Evolutionary conservation across 2,113 vertebrate species (phyloP).

Genomic region (Rhynchomys soricoides): DNA sequence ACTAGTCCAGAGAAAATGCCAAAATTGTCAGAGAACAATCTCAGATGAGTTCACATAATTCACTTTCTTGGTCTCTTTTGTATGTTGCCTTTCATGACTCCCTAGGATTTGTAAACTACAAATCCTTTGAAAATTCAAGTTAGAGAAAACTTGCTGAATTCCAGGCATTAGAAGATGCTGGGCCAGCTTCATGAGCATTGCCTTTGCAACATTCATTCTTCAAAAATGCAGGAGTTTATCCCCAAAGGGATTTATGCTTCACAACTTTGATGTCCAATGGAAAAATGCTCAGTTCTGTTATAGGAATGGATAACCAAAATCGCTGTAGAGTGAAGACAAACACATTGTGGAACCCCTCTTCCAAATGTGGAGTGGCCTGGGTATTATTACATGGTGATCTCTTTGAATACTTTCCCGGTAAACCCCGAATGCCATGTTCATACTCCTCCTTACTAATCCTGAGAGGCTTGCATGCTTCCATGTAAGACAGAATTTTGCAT

Average conservation of each 20-base stretch:
- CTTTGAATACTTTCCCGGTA: conserved; percentile 6
- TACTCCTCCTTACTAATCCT: background rate
- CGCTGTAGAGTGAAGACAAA: background rate
- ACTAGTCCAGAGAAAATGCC: conserved; percentile 3
- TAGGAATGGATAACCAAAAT: conserved; percentile 8
- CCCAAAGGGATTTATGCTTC: conserved; percentile 12
- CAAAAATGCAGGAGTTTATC: conserved; percentile 26
- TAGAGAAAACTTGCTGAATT: conserved; percentile 24
- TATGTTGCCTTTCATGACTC: background rate
- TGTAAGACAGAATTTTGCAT: background rate
- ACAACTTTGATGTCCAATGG: background rate
- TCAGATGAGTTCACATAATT: background rate
- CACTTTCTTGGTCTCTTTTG: background rate
- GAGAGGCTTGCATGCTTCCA: background rate
- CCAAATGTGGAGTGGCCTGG: background rate
- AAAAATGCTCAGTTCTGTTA: background rate
- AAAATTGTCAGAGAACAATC: conserved; percentile 55
- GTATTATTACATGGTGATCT: background rate
- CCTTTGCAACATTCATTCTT: background rate
- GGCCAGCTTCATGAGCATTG: background rate
- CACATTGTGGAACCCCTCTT: background rate
- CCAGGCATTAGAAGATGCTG: background rate
- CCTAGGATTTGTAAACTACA: background rate
- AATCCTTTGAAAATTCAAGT: background rate
- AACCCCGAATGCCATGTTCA: background rate